Evolutionary conservation across 1,140 invertebrate genomes (phyloP), one percentile per base, ranked within the genome.

Genomic region (Helicorthomorpha holstii): DNA sequence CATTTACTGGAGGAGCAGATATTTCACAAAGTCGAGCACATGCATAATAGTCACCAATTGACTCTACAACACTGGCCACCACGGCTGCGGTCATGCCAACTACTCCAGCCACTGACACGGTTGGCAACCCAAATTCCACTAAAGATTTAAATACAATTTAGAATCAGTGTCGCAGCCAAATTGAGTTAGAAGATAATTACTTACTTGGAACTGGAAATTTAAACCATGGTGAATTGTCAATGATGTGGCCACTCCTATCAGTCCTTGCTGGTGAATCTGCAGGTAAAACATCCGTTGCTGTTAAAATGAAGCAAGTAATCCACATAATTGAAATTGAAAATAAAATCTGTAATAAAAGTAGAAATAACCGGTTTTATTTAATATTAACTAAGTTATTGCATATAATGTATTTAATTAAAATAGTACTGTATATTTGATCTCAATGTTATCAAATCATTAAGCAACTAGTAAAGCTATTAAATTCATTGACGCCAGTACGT

Each of bases 141-240:
- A n/a, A 10, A 50, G 16, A 26, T 7, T 19, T 4, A 16, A 2
- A 53, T n/a, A 46, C 25, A 27, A 25, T 56, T 52, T 16, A n/a
- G n/a, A n/a, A n/a, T n/a, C n/a, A n/a, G n/a, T n/a, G n/a, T n/a
- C n/a, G n/a, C n/a, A 29, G n/a, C 4, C 0, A 41, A 12, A 51
- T 54, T 48, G 54, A n/a, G n/a, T n/a, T n/a, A n/a, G n/a, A n/a
- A n/a, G n/a, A n/a, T n/a, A 34, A 34, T 34, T 47, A 57, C 57
- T 64, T 65, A 81, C 79, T 79, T 56, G 86, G 87, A 71, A 90
- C 90, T 14, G 86, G 86, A 25, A 90, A 62, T 27, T 83, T 73
- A 62, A 91, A 84, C 85, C 85, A 90, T 0, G 79, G 75, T 0
- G 85, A 79, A 58, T 81, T 74, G 21, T 69, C 66, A n/a, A 90